Conservation (phyloP, 2,888 invertebrate species). For the Drosophila birchii region DNA sequence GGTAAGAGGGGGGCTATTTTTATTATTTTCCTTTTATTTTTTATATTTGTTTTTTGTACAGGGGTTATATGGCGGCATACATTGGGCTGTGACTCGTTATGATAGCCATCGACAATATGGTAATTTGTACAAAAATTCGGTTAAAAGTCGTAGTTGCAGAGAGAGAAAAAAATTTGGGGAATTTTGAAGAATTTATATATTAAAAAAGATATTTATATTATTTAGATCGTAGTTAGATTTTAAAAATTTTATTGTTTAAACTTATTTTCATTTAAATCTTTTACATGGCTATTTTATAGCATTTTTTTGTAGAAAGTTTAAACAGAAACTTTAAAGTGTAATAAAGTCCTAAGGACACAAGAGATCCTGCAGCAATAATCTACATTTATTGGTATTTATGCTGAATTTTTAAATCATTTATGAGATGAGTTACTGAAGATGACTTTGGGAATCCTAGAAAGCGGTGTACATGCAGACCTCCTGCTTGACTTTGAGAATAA, state of each 20-base stretch:
- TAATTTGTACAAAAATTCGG: slow-evolving; percentile 43
- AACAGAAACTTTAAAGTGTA: fast-evolving
- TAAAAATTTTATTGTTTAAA: neutral
- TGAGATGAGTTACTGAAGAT: neutral
- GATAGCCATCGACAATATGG: slow-evolving; percentile 49
- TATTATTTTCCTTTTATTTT: slow-evolving; percentile 11
- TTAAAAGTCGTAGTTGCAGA: slow-evolving; percentile 6
- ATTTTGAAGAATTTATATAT: neutral
- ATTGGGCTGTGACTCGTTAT: slow-evolving; percentile 26
- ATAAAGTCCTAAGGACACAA: too few relatives aligned
- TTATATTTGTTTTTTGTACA: slow-evolving; percentile 7
- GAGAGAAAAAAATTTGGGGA: neutral
- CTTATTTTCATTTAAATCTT: neutral
- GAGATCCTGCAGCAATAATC: too few relatives aligned
- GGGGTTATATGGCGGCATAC: slow-evolving; percentile 24
- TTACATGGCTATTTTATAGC: fast-evolving
- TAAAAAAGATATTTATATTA: neutral
- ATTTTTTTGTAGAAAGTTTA: neutral
- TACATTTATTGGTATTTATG: too few relatives aligned
- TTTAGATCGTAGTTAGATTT: neutral
- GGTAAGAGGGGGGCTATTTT: slow-evolving; percentile 1
- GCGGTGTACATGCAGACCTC: neutral
- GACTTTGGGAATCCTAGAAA: neutral
- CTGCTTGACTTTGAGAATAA: neutral
- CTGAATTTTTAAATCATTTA: neutral